These are phyloP conservation scores for Drosophila asahinai DNA, from an alignment of 1,140 invertebrate species.

Conservation along the genomic window DNA sequence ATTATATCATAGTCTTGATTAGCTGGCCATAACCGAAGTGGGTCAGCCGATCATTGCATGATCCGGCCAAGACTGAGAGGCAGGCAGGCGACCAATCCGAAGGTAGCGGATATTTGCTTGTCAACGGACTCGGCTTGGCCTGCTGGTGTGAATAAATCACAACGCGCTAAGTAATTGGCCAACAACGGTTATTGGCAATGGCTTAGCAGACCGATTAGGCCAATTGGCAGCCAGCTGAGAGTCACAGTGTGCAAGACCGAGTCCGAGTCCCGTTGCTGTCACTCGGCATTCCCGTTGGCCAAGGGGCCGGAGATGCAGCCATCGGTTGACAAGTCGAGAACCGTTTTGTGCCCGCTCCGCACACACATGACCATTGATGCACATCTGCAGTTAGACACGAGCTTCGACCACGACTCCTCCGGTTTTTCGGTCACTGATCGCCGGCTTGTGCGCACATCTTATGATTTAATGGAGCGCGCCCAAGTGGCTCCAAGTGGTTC, in stretches of 20 bases:
- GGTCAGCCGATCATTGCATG: conserved; percentile 55
- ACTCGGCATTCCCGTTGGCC: conserved; percentile 67
- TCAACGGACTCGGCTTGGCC: conserved; percentile 39
- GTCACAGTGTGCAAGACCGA: neutral
- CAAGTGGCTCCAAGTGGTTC: conserved; percentile 58
- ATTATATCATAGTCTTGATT: conserved; percentile 70
- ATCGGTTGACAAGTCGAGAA: conserved; percentile 61
- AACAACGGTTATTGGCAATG: conserved; percentile 76
- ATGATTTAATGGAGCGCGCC: conserved; percentile 73
- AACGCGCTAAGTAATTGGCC: conserved; percentile 67
- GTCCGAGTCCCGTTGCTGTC: conserved; percentile 61
- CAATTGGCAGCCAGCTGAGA: conserved; percentile 56
- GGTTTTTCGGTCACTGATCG: conserved; percentile 62
- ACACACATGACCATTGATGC: conserved; percentile 69
- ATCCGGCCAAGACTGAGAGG: conserved; percentile 10
- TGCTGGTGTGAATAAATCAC: conserved; percentile 57
- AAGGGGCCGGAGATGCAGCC: conserved; percentile 17
- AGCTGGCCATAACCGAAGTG: conserved; percentile 42
- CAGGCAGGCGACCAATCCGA: conserved; percentile 13
- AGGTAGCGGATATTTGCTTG: conserved; percentile 65
- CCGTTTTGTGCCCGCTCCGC: conserved; percentile 47
- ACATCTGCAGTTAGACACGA: conserved; percentile 76
- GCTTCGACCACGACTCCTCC: conserved; percentile 26
- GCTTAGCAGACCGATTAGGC: conserved; percentile 64
- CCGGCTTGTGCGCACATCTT: conserved; percentile 47